Conservation (phyloP, 2,888 invertebrate genomes). For the Slavum lentiscoides region DNA sequence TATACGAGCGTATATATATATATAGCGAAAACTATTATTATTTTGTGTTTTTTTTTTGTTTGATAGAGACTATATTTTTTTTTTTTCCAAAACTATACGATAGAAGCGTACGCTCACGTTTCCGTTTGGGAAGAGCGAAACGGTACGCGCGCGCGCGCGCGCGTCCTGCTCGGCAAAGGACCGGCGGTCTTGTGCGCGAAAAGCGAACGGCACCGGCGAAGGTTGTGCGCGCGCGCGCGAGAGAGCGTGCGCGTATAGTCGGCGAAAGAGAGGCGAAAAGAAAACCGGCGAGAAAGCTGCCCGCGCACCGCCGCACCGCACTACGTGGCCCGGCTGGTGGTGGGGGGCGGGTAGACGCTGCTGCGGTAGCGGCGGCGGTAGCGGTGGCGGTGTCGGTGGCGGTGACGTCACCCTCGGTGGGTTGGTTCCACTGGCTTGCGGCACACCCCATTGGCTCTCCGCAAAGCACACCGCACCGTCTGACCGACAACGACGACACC, state of each 20-base stretch:
- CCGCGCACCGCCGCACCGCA: conserved; percentile 23
- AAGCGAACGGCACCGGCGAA: not conserved
- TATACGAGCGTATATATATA: too few relatives aligned
- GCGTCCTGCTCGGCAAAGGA: too few relatives aligned
- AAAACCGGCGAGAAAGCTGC: conserved; percentile 54
- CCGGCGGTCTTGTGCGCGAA: not conserved
- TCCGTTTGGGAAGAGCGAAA: too few relatives aligned
- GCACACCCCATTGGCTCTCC: conserved; percentile 57
- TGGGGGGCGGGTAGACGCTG: conserved; percentile 51
- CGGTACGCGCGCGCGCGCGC: too few relatives aligned
- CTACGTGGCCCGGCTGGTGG: not conserved
- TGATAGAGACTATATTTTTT: too few relatives aligned
- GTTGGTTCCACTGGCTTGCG: conserved; percentile 56
- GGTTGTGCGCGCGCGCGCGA: not conserved
- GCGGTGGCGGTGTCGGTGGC: conserved; percentile 54
- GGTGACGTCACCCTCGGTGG: conserved; percentile 56
- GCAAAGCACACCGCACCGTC: conserved; percentile 56
- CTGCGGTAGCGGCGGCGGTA: conserved; percentile 54
- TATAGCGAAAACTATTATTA: too few relatives aligned
- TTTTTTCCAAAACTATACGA: too few relatives aligned
- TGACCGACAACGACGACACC: conserved; percentile 53
- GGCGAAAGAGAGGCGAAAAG: conserved; percentile 55
- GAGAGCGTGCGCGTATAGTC: not conserved
- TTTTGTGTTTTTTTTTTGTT: too few relatives aligned
- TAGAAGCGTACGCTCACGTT: too few relatives aligned